These are phyloP conservation scores for Sinhomidia bicolor DNA, from an alignment of 2,888 invertebrate species.

Conservation along the genomic window DNA sequence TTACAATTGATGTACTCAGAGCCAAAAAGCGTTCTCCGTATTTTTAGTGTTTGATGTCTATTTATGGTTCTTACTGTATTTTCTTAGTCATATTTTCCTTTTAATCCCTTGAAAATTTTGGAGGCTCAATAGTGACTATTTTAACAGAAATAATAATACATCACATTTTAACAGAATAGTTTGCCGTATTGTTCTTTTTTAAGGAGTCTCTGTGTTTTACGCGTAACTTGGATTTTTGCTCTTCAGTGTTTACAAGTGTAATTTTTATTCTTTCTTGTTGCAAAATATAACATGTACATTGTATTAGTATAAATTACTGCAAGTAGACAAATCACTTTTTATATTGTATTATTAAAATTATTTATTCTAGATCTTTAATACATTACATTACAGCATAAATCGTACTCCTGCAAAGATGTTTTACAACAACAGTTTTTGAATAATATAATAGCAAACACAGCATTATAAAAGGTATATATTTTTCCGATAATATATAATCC, in stretches of 20 bases:
- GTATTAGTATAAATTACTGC: constrained; percentile 4
- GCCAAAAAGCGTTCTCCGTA: not conserved
- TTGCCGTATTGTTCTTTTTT: not conserved
- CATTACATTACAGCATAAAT: not conserved
- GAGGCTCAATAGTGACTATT: constrained; percentile 8
- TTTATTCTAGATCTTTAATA: not conserved
- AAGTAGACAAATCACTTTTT: constrained; percentile 30
- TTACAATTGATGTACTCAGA: not conserved
- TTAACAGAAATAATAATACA: not conserved
- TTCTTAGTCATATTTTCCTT: not conserved
- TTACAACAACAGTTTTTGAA: not conserved
- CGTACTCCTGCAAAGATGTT: not conserved
- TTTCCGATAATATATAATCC: constrained; percentile 16
- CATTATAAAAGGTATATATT: not conserved
- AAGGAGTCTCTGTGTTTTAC: not conserved
- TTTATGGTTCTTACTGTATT: not conserved
- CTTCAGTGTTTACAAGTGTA: not conserved
- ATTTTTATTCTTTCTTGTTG: not conserved
- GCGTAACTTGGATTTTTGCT: not conserved
- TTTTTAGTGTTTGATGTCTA: not conserved
- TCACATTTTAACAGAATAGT: constrained; percentile 3
- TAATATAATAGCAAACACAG: not conserved
- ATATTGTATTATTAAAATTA: too few species aligned
- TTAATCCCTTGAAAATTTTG: constrained; percentile 1
- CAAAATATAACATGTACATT: not conserved